These are phyloP conservation scores for Ptychoptera albimana DNA, from an alignment of 2,888 invertebrate species.

Conservation along the genomic window DNA sequence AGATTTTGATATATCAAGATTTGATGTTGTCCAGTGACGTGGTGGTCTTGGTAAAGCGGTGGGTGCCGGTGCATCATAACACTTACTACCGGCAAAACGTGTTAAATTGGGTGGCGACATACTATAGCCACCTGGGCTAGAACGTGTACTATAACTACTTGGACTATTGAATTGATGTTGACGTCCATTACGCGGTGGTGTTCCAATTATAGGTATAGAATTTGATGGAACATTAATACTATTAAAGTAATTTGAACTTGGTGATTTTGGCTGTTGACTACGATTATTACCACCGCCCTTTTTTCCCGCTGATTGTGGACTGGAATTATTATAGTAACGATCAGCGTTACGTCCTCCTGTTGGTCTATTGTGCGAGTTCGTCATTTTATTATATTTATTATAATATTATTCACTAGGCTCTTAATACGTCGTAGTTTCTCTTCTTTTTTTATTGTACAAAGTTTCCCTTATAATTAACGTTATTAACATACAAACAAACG, in stretches of 20 bases:
- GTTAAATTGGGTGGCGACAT: slow-evolving; percentile 22
- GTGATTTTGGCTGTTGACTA: slow-evolving; percentile 2
- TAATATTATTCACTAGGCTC: not conserved
- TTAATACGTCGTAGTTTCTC: not conserved
- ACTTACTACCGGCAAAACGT: slow-evolving; percentile 57
- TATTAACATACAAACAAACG: too few relatives aligned
- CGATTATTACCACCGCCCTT: not conserved
- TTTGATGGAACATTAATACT: not conserved
- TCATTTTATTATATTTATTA: slow-evolving; percentile 5
- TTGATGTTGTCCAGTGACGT: slow-evolving; percentile 47
- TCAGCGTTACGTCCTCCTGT: slow-evolving; percentile 9
- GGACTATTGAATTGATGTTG: not conserved
- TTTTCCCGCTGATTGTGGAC: not conserved
- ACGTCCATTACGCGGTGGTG: slow-evolving; percentile 1
- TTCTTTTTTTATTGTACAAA: not conserved
- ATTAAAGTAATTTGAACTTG: not conserved
- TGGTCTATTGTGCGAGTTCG: slow-evolving; percentile 10
- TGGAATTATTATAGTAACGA: slow-evolving; percentile 2
- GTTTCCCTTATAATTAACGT: not conserved
- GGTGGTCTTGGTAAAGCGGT: slow-evolving; percentile 66
- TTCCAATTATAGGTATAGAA: not conserved
- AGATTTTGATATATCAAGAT: not conserved
- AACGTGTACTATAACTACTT: not conserved
- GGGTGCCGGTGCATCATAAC: slow-evolving; percentile 67
- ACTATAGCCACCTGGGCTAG: slow-evolving; percentile 6